Base-by-base conservation (phyloP, 2,113 vertebrate genomes). In the Rhipidura dahli region DNA sequence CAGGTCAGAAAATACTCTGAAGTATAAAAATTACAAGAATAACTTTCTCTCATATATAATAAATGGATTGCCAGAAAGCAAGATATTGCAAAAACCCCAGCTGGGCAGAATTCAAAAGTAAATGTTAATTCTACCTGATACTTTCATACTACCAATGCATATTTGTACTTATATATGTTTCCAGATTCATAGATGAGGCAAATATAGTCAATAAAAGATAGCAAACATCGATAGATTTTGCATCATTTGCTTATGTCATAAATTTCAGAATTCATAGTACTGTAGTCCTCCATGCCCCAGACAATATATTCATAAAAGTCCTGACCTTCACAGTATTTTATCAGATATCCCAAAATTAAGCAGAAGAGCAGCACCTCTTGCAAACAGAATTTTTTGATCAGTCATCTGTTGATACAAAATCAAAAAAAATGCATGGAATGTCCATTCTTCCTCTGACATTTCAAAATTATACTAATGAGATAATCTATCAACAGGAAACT, bases 31-130 rank as follows among this genome's bases (percentile, higher is more conserved):
- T 19, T 39, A 51, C 53, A 44, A 39, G 11, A 90, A 54, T 30
- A 80, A 40, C 28, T 69, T 86, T 49, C 53, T 86, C 12, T 35
- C 27, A 16, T 59, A 39, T 13, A 76, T 78, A 90, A 75, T 53
- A 60, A 71, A 75, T 24, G 21, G 37, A 57, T 24, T 33, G 12
- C 31, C 75, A 87, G 59, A 69, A 91, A 81, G 45, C 51, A 89
- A 69, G 45, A 60, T 44, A 64, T 23, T 69, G 22, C 10, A 68
- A 59, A 47, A 5, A 0, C 2, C 3, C 2, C 19, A 40, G 7
- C 47, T 42, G 23, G 18, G 23, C n/a, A 83, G 26, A 87, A 89
- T 70, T 37, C 11, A 47, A 42, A 79, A 64, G 12, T 26, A 68
- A 90, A 54, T 51, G 49, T 59, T 72, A 76, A 68, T 68, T 70